Evolutionary conservation across 1,140 invertebrate genomes (phyloP), one percentile per base, ranked within the genome.

Genomic region (Cecropterus lyciades): DNA sequence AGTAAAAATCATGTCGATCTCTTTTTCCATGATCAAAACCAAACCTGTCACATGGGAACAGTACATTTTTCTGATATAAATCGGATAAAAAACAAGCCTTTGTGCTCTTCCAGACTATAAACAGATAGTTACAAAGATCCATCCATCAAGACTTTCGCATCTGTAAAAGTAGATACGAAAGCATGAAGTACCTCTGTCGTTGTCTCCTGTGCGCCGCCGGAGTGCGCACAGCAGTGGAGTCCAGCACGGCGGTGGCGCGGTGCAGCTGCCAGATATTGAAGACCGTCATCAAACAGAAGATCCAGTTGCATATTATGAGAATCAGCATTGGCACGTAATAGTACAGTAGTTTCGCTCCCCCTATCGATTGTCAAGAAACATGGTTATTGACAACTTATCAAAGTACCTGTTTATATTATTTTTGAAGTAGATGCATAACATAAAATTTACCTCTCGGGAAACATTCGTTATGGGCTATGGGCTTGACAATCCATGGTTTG

Each of bases 241-340:
- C 94, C 10, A 96, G 76, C 55, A 95, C 93, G 11, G 80, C 76
- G 0, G 83, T 88, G 0, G 73, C 81, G 0, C 85, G 80, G 53
- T 79, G 82, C 6, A 91, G 59, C 0, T 85, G 70, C 84, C 85
- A 88, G 27, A 91, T 78, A 20, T 91, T 91, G 55, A 83, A 88
- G 0, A 85, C 92, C 0, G 93, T 95, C 66, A 94, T 71, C 1
- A 91, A 40, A 73, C 94, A 95, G 37, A 95, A 84, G 0, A 93
- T 59, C 66, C 93, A 84, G 63, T 95, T 95, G 11, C 70, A 75
- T 0, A 92, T 3, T 0, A 94, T 87, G 6, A 95, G 78, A 11
- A 94, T 70, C 1, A 94, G 84, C 43, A 95, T 89, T 0, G 94
- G 94, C 3, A 93, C 80, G 75, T 95, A 95, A 24, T 95, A 93